Base-by-base conservation (phyloP, 2,113 vertebrate species). In the Rhodinocichla rosea region DNA sequence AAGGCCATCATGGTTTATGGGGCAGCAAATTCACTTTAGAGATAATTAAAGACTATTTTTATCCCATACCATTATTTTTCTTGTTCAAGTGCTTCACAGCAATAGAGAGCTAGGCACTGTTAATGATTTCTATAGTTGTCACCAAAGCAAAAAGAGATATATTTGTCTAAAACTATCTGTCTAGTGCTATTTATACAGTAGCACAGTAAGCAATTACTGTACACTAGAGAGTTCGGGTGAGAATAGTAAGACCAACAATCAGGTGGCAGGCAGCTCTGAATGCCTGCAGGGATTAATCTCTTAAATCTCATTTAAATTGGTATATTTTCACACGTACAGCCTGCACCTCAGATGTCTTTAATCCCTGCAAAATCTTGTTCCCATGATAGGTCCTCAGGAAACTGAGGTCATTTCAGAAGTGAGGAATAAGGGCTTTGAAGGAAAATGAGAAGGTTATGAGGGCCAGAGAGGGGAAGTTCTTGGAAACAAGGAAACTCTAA, bases 31-130 rank as follows among this genome's bases (percentile, higher is more conserved):
- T 92, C 7, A 79, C 85, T 95, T 94, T 64, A 67, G 74, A 91
- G 62, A 77, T 82, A 94, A 90, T 94, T 87, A 87, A 92, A 95
- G 74, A 45, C 78, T 94, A 82, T 94, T 96, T 91, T 96, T 91
- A 79, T 94, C 57, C 57, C 59, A 53, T 69, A 35, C 13, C 16
- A 53, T 92, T 76, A 89, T 83, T 90, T 92, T 83, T 77, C 62
- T 69, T 87, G 77, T 73, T 68, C 37, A 84, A 78, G 89, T 62
- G 32, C 26, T 94, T 81, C 53, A 47, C 39, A 78, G 45, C 28
- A 73, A 62, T 60, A 79, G 30, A 69, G 44, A 12, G 19, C 26
- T 42, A 53, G 45, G 77, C 74, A 55, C 28, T 30, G 17, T 22
- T 76, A 87, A 57, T 73, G 74, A 76, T 83, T 95, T 91, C 52